phyloP scores from a whole-genome alignment of 2,797 vertebrate species.

The Eulemur coronatus region DNA sequence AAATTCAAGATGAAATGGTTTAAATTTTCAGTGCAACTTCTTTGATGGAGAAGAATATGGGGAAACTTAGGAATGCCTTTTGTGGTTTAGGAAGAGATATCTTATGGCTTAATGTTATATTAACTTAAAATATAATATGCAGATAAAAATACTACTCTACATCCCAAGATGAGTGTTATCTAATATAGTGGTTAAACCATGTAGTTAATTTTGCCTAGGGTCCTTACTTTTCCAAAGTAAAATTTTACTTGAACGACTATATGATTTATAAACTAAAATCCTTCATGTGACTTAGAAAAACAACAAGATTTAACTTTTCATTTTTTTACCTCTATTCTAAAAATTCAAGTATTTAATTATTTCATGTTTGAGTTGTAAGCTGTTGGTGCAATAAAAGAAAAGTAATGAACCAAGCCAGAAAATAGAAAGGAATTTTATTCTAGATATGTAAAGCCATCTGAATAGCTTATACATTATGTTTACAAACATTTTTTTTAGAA shows the following conservation, averaged over 20 bases:
- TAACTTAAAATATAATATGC: neutral
- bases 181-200: neutral
- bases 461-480: neutral
- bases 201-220: neutral
- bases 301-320: neutral
- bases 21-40: neutral
- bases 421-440: neutral
- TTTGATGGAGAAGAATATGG: neutral
- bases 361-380: neutral
- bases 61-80: neutral
- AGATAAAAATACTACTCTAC: neutral
- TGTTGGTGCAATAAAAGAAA: slow-evolving; percentile 7
- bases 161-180: neutral
- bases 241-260: slow-evolving; percentile 29
- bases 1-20: neutral
- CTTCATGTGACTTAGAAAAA: slow-evolving; percentile 9
- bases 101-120: neutral
- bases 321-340: slow-evolving; percentile 20
- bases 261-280: neutral
- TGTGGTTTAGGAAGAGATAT: neutral
- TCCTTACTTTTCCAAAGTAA: neutral
- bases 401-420: neutral
- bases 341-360: neutral
- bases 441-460: neutral
- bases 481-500: neutral